A percentile compares a stretch with the other conserved stretches of the same genome.
phyloP scores from a whole-genome alignment of 2,113 vertebrate species.

The Psilopsiagon aurifrons region DNA sequence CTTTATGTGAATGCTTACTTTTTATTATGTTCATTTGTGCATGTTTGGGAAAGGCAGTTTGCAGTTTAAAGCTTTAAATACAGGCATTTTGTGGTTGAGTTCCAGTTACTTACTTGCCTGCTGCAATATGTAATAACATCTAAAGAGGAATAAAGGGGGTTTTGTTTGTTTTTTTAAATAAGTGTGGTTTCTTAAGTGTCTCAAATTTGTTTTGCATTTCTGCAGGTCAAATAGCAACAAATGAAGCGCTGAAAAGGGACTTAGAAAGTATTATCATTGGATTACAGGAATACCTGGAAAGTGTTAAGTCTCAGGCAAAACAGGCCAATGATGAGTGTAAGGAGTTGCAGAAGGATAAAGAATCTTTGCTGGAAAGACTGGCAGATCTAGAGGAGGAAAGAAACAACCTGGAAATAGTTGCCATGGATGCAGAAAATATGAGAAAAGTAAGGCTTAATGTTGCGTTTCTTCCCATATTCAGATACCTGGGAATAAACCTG shows the following conservation, averaged over 20 bases:
- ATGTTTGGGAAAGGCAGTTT: not conserved
- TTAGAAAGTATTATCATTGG: slow-evolving; percentile 87
- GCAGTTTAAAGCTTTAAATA: not conserved
- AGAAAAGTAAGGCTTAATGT: slow-evolving; percentile 75
- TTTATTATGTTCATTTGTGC: not conserved
- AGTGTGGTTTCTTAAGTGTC: not conserved
- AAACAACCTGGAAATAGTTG: slow-evolving; percentile 78
- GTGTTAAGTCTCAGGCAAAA: slow-evolving; percentile 83
- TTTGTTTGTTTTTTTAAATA: not conserved
- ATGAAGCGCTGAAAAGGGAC: slow-evolving; percentile 89
- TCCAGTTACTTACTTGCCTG: not conserved
- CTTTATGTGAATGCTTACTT: not conserved
- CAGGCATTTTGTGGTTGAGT: not conserved
- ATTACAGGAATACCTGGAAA: slow-evolving; percentile 86
- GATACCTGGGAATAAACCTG: not conserved
- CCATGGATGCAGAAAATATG: slow-evolving; percentile 78
- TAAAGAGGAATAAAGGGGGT: not conserved
- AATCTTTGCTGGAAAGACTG: slow-evolving; percentile 77
- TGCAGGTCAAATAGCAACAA: slow-evolving; percentile 90
- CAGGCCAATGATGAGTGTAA: slow-evolving; percentile 78
- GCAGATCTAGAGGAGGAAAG: slow-evolving; percentile 77
- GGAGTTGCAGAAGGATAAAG: slow-evolving; percentile 81
- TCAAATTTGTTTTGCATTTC: not conserved
- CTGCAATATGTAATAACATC: not conserved
- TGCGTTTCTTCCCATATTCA: not conserved